Evolutionary conservation across 2,797 vertebrate species (phyloP).

Genomic region (Danio choprae): DNA sequence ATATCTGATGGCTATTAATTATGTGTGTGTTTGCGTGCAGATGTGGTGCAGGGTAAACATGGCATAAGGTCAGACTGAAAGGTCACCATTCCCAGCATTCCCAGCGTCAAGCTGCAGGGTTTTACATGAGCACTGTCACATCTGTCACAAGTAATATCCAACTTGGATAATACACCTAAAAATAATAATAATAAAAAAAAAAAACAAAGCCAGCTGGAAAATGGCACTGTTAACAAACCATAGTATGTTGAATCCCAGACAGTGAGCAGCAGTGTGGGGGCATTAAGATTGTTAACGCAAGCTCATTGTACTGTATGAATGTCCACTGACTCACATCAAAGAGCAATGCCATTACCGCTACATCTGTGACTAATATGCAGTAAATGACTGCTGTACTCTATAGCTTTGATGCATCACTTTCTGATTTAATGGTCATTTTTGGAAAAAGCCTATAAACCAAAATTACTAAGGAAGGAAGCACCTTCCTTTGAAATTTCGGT

Average conservation of each 20-base stretch:
- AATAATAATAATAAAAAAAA: neutral
- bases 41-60: constrained; percentile 14
- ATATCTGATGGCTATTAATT: neutral
- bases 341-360: constrained; percentile 19
- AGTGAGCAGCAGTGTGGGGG: neutral
- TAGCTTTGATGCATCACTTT: constrained; percentile 26
- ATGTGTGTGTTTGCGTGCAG: neutral
- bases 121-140: neutral
- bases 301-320: constrained; percentile 24
- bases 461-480: neutral
- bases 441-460: neutral
- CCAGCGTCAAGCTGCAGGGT: neutral
- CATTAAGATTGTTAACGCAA: constrained; percentile 23
- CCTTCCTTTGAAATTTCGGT: too few relatives aligned
- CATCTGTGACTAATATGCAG: constrained; percentile 42
- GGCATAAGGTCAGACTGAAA: constrained; percentile 2
- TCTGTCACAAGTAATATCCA: constrained; percentile 9
- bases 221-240: constrained; percentile 10
- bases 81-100: constrained; percentile 27
- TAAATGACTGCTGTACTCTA: constrained; percentile 23
- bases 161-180: neutral
- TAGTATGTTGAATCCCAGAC: neutral
- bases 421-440: neutral
- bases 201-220: constrained; percentile 20
- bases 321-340: constrained; percentile 21